A percentile compares a stretch with the other conserved stretches of the same genome.
Conservation (phyloP, 2,113 vertebrate species). For the Microcebus jonahi region DNA sequence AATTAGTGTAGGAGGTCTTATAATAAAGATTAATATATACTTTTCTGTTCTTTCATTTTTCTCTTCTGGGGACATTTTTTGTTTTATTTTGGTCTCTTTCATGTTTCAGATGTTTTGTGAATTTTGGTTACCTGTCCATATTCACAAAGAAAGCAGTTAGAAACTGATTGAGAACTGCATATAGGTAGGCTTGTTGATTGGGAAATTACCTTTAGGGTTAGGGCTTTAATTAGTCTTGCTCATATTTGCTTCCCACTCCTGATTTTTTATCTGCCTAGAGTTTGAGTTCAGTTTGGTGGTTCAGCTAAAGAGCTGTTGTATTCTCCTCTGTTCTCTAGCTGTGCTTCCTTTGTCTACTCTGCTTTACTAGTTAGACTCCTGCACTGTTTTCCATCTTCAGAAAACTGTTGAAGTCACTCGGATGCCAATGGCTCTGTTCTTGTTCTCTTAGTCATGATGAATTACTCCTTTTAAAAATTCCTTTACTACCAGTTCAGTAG, state of each 20-base stretch:
- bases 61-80: not conserved
- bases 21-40: not conserved
- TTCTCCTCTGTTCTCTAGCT: not conserved
- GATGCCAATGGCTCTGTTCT: not conserved
- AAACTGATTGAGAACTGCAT: not conserved
- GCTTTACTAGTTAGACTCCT: not conserved
- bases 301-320: not conserved
- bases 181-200: not conserved
- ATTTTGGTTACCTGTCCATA: not conserved
- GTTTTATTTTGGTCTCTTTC: slow-evolving; percentile 41
- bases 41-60: slow-evolving; percentile 28
- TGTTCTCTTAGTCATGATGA: not conserved
- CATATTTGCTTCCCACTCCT: not conserved
- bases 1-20: not conserved
- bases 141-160: not conserved
- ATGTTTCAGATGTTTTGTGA: slow-evolving; percentile 3
- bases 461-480: not conserved
- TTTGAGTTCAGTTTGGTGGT: not conserved
- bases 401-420: not conserved
- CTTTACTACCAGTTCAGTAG: not conserved
- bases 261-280: not conserved
- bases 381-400: not conserved
- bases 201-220: not conserved
- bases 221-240: not conserved
- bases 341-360: not conserved